phyloP scores from a whole-genome alignment of 2,888 invertebrate genomes.

The Suillia variegata region DNA sequence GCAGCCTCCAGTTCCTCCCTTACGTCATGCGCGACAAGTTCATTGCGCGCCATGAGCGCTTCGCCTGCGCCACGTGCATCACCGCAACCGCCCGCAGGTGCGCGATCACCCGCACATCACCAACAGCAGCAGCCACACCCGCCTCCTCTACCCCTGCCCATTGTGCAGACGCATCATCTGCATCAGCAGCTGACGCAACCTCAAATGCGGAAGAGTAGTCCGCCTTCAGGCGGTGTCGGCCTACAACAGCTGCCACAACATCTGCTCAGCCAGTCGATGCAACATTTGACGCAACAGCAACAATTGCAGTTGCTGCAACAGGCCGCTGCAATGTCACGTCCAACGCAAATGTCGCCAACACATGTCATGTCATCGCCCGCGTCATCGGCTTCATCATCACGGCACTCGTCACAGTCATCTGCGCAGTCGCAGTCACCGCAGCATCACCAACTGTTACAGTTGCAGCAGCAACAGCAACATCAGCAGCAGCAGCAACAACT shows the following conservation, averaged over 20 bases:
- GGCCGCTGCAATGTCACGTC: slow-evolving; percentile 51
- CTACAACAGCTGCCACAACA: slow-evolving; percentile 40
- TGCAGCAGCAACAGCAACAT: slow-evolving; percentile 41
- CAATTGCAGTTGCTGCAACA: slow-evolving; percentile 57
- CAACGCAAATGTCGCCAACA: slow-evolving; percentile 48
- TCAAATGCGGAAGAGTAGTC: slow-evolving; percentile 49
- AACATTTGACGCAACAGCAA: slow-evolving; percentile 58
- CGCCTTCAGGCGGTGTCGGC: slow-evolving; percentile 49
- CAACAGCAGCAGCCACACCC: slow-evolving; percentile 38
- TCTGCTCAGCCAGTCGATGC: slow-evolving; percentile 53
- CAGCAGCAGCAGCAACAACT: slow-evolving; percentile 44
- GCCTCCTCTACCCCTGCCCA: slow-evolving; percentile 39
- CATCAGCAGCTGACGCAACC: slow-evolving; percentile 56
- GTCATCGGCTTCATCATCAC: no score
- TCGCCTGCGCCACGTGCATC: no score
- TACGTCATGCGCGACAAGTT: no score
- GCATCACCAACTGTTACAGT: slow-evolving; percentile 52
- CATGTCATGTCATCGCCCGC: slow-evolving; percentile 47
- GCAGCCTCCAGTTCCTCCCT: slow-evolving; percentile 26
- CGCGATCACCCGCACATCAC: slow-evolving; percentile 41
- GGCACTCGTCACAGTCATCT: slow-evolving; percentile 32
- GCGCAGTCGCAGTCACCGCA: slow-evolving; percentile 45
- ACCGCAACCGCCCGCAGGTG: slow-evolving; percentile 39
- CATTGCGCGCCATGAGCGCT: slow-evolving; percentile 33
- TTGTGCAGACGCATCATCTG: slow-evolving; percentile 56